Evolutionary conservation across 2,797 vertebrate genomes (phyloP), one percentile per base, ranked within the genome.

Genomic region (Hydrocynus forskahlii): DNA sequence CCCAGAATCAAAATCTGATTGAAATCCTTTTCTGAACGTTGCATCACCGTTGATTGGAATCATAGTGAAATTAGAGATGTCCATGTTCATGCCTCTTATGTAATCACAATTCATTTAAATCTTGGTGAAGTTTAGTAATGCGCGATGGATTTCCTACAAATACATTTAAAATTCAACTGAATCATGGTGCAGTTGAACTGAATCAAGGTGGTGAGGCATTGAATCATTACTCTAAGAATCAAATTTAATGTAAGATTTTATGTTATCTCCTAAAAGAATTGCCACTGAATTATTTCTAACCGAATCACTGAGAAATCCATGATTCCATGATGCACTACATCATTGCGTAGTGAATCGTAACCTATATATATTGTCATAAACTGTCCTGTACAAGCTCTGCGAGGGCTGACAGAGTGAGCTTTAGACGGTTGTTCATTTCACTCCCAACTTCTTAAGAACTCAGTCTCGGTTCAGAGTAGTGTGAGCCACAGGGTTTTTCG

Each of bases 381-480:
- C 35, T 35, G 35, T 35, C 35, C 35, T 35, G 2, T 35, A 35
- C 35, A 4, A 35, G 35, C 35, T 35, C 35, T 35, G 35, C 35
- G 35, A 35, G 35, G 35, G 62, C 8, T 7, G 62, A 64, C 62
- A 38, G 60, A 14, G 16, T 50, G 59, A n/a, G 12, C 9, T 19
- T 67, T 23, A 67, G 40, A 68, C 66, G 9, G 38, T 68, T 45
- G 38, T 25, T 68, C 52, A 10, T 45, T 60, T 29, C 66, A 2
- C 40, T 60, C 55, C 38, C 14, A 19, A 57, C 70, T 80, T 75
- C 40, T 75, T 55, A 69, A 81, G 79, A 57, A 57, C 23, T 14
- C 48, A 10, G 70, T 59, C 48, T 59, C 5, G 2, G 43, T 60
- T 68, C 3, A 43, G 40, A 55, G 45, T 55, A 16, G 4, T 4